These are phyloP conservation scores for Hydractinia echinata DNA, from an alignment of 30 jellyfish, hydroid and myxozoan genomes.

Conservation along the genomic window DNA sequence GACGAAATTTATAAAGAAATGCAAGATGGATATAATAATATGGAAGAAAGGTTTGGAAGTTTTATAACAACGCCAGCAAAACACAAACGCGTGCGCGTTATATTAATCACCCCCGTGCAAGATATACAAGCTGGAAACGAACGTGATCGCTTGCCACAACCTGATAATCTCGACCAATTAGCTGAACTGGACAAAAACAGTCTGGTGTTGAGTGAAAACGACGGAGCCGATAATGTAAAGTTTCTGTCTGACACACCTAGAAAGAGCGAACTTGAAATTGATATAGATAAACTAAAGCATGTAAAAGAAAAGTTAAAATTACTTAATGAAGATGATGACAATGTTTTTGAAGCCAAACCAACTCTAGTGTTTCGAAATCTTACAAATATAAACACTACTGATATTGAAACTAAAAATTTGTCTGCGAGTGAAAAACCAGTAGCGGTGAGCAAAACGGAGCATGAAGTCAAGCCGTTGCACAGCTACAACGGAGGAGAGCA, in stretches of 20 bases:
- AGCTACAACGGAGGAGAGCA: neutral
- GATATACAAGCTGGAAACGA: conserved; percentile 12
- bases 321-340: conserved; percentile 32
- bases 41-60: conserved; percentile 29
- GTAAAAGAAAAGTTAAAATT: conserved; percentile 31
- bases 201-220: neutral
- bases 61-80: conserved; percentile 11
- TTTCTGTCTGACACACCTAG: conserved; percentile 1
- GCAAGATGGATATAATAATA: neutral
- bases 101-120: conserved; percentile 16
- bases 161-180: conserved; percentile 14
- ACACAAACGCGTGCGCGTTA: neutral
- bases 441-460: neutral
- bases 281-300: conserved; percentile 33
- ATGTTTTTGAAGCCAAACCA: conserved; percentile 5
- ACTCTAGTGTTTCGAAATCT: neutral
- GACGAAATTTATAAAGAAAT: conserved; percentile 22
- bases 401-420: neutral
- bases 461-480: neutral
- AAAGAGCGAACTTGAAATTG: conserved; percentile 34
- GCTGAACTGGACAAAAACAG: conserved; percentile 14
- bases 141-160: conserved; percentile 23
- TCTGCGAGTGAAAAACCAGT: neutral
- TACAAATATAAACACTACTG: neutral
- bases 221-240: neutral